Percentiles rank a stretch among this genome's conserved stretches.
These are phyloP conservation scores for Morpho deidamia DNA, from an alignment of 2,888 invertebrate species.

Conservation along the genomic window DNA sequence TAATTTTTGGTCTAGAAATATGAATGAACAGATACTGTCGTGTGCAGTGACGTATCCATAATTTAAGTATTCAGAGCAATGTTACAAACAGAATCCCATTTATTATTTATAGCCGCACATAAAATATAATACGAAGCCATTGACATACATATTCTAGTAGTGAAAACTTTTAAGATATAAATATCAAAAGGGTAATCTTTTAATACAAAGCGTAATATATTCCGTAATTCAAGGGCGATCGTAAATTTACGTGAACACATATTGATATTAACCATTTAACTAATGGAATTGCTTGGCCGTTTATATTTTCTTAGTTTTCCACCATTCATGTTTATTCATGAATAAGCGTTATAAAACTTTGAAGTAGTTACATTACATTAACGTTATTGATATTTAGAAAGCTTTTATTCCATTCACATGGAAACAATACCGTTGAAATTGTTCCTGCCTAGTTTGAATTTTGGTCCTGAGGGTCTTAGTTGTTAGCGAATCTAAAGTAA, in stretches of 20 bases:
- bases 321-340: background rate
- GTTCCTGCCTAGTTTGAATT: too few species aligned
- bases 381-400: too few species aligned
- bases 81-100: slow-evolving; percentile 25
- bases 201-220: slow-evolving; percentile 14
- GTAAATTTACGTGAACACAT: slow-evolving; percentile 10
- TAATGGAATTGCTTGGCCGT: background rate
- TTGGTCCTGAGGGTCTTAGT: too few species aligned
- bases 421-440: too few species aligned
- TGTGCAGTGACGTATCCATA: slow-evolving; percentile 6
- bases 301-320: background rate
- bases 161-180: slow-evolving; percentile 25
- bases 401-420: too few species aligned
- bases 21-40: slow-evolving; percentile 6
- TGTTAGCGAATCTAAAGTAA: too few species aligned
- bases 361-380: too few species aligned
- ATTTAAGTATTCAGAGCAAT: slow-evolving; percentile 25
- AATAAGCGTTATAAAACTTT: too few species aligned
- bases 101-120: slow-evolving; percentile 49
- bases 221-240: slow-evolving; percentile 18
- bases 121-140: slow-evolving; percentile 55
- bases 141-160: slow-evolving; percentile 48
- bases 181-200: slow-evolving; percentile 21
- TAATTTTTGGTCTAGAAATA: slow-evolving; percentile 1
- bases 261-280: background rate